Percentiles rank a stretch among this genome's conserved stretches.
These are phyloP conservation scores for Ennomos fuscantarius DNA, from an alignment of 2,888 invertebrate genomes.

Conservation along the genomic window DNA sequence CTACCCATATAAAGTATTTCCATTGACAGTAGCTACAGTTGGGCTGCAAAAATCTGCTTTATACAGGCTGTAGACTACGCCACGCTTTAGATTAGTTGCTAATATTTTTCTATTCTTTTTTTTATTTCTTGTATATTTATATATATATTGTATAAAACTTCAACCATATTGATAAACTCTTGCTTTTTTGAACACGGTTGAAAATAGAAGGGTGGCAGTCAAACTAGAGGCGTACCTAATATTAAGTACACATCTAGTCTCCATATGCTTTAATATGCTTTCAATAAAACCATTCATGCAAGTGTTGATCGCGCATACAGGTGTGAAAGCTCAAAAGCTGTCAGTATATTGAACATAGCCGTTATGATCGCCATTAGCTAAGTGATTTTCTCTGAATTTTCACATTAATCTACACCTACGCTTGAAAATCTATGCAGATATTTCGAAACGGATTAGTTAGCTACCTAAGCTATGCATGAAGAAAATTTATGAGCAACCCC, in stretches of 20 bases:
- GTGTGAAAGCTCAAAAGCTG: conserved; percentile 22
- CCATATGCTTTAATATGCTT: not conserved
- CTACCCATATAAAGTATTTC: no score
- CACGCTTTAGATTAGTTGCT: no score
- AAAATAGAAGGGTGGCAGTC: no score
- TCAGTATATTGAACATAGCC: conserved; percentile 11
- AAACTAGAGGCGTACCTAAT: no score
- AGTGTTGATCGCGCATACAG: conserved; percentile 15
- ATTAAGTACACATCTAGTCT: not conserved
- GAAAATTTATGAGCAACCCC: not conserved
- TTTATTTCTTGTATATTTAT: no score
- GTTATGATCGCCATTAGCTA: conserved; percentile 25
- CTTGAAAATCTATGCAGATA: conserved; percentile 3
- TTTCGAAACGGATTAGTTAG: conserved; percentile 3
- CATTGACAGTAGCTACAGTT: no score
- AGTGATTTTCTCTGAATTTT: conserved; percentile 28
- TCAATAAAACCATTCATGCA: not conserved
- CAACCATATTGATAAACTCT: no score
- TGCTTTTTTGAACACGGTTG: no score
- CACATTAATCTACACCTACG: conserved; percentile 31
- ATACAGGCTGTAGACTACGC: no score
- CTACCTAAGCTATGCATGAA: not conserved
- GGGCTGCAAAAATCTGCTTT: no score
- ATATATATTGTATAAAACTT: no score
- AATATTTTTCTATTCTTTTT: no score